Conservation (phyloP, 1,140 invertebrate genomes). For the Pachypeltis micranthus region DNA sequence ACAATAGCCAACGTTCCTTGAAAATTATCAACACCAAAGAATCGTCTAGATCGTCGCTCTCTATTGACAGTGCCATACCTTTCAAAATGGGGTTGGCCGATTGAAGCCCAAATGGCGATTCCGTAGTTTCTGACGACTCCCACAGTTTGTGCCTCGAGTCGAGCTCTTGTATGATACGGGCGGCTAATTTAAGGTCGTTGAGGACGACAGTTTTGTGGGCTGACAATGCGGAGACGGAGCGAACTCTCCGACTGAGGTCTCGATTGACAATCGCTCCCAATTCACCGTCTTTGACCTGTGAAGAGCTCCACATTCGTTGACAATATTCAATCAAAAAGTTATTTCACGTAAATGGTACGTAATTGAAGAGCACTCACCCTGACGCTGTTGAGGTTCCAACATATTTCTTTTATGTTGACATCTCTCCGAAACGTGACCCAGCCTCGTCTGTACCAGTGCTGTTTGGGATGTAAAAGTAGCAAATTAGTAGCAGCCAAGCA, state of each 20-base stretch:
- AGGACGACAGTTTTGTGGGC: slow-evolving; percentile 78
- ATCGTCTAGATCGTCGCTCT: neutral
- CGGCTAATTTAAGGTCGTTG: slow-evolving; percentile 85
- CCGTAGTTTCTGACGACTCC: neutral
- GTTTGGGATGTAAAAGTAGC: too few relatives aligned
- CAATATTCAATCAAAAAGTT: slow-evolving; percentile 8
- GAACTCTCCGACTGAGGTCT: slow-evolving; percentile 81
- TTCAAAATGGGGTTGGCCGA: slow-evolving; percentile 91
- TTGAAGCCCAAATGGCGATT: slow-evolving; percentile 59
- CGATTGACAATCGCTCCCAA: slow-evolving; percentile 88
- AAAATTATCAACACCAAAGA: neutral
- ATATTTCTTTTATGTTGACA: slow-evolving; percentile 98
- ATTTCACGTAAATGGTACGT: slow-evolving; percentile 1
- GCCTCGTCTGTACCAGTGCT: slow-evolving; percentile 87
- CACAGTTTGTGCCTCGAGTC: slow-evolving; percentile 15
- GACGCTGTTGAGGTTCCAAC: slow-evolving; percentile 96
- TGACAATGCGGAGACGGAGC: slow-evolving; percentile 84
- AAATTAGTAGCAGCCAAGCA: too few relatives aligned
- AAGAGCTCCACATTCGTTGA: too few relatives aligned
- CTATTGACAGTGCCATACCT: slow-evolving; percentile 4
- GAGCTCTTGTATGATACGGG: slow-evolving; percentile 65
- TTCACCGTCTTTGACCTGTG: slow-evolving; percentile 77
- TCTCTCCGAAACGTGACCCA: slow-evolving; percentile 97
- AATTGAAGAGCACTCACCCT: slow-evolving; percentile 44
- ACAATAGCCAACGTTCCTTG: too few relatives aligned